phyloP scores from a whole-genome alignment of 2,113 vertebrate genomes.

The Tichodroma muraria region DNA sequence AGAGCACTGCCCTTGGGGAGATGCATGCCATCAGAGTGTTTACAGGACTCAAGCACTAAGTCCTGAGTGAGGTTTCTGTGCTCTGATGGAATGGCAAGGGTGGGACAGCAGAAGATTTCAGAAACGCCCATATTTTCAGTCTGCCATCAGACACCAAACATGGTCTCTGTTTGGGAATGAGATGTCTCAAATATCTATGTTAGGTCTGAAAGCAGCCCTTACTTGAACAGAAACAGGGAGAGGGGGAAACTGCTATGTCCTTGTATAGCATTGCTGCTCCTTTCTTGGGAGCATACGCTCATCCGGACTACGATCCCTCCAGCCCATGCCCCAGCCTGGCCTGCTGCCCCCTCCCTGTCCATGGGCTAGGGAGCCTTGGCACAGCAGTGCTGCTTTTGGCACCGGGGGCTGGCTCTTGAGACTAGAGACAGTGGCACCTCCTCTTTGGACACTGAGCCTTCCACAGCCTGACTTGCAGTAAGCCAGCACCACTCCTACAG shows the following conservation, averaged over 20 bases:
- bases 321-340: neutral
- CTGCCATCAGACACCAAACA: neutral
- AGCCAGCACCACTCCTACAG: neutral
- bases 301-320: neutral
- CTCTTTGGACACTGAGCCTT: neutral
- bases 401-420: neutral
- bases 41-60: neutral
- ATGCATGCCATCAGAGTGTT: neutral
- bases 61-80: neutral
- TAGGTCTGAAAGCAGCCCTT: neutral
- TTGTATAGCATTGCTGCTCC: neutral
- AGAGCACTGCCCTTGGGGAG: neutral
- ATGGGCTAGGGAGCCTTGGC: neutral
- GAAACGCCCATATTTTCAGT: neutral
- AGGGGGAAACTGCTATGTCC: neutral
- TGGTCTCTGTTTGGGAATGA: neutral
- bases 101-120: neutral
- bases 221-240: neutral
- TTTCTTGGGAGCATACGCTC: neutral
- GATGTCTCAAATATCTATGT: neutral
- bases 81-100: neutral
- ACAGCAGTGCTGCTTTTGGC: neutral
- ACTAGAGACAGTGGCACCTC: neutral
- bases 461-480: rapidly evolving
- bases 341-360: neutral